Percentiles rank a stretch among this genome's conserved stretches.
phyloP scores from a whole-genome alignment of 1,140 invertebrate species.

The Rhopalosiphum maidis region DNA sequence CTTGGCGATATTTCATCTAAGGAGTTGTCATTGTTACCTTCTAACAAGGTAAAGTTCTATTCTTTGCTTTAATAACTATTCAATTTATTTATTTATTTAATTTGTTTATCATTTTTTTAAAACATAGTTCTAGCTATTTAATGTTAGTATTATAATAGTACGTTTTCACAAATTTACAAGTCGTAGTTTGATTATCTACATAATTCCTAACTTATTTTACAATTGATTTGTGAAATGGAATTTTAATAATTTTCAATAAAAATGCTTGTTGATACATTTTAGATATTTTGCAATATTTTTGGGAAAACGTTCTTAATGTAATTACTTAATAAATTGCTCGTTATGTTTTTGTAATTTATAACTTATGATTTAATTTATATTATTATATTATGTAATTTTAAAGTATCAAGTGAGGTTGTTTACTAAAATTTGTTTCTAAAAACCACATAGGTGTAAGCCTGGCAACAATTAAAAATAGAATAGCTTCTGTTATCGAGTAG shows the following conservation, averaged over 20 bases:
- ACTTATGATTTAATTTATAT: not conserved
- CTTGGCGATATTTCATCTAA: slow-evolving; percentile 52
- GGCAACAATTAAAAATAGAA: not conserved
- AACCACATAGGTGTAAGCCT: not conserved
- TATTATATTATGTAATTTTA: slow-evolving; percentile 15
- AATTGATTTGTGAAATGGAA: not conserved
- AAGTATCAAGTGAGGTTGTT: not conserved
- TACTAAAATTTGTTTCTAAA: not conserved
- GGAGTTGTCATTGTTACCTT: slow-evolving; percentile 57
- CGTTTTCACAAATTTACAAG: slow-evolving; percentile 33
- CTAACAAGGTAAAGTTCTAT: slow-evolving; percentile 54
- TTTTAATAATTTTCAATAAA: not conserved
- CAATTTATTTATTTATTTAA: slow-evolving; percentile 28
- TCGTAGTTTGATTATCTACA: not conserved
- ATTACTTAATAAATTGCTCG: not conserved
- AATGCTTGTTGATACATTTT: slow-evolving; percentile 1
- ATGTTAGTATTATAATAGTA: slow-evolving; percentile 22
- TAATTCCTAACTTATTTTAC: not conserved
- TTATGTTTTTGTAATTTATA: slow-evolving; percentile 28
- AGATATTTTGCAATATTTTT: slow-evolving; percentile 10
- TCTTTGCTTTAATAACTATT: slow-evolving; percentile 41
- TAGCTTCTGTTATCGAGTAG: not conserved
- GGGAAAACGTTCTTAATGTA: slow-evolving; percentile 37
- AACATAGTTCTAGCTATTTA: not conserved
- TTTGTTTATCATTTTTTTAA: not conserved